Evolutionary conservation across 1,140 invertebrate genomes (phyloP).

Genomic region (Drosophila paulistorum): DNA sequence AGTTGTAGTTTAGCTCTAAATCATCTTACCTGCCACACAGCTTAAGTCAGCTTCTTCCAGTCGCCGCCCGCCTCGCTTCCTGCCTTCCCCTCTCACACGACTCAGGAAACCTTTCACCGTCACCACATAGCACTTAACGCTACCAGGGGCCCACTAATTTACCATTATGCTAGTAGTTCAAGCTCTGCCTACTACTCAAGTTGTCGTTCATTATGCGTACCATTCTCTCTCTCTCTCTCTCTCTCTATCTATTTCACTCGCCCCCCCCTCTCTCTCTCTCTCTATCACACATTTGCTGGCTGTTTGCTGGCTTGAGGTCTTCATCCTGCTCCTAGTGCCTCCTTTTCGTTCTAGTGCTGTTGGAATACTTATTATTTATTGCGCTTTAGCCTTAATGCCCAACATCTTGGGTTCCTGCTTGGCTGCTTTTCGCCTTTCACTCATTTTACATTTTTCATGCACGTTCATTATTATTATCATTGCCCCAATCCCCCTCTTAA

Average conservation of each 20-base stretch:
- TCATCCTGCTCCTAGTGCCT: background rate
- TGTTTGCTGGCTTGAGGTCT: background rate
- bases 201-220: constrained; percentile 73
- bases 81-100: background rate
- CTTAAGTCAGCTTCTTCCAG: constrained; percentile 12
- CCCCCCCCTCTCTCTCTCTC: background rate
- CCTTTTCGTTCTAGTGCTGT: constrained; percentile 2
- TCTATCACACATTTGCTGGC: background rate
- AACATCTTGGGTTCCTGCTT: constrained; percentile 39
- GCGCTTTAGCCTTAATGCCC: constrained; percentile 71
- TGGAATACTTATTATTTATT: constrained; percentile 76
- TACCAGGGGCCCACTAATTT: constrained; percentile 70
- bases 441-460: constrained; percentile 79
- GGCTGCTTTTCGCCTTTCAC: constrained; percentile 56
- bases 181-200: constrained; percentile 60
- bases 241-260: constrained; percentile 22
- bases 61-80: constrained; percentile 2
- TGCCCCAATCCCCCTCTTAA: constrained; percentile 19
- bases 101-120: constrained; percentile 10
- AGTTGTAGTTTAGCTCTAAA: constrained; percentile 11
- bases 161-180: constrained; percentile 70
- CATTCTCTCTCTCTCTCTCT: constrained; percentile 52
- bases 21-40: constrained; percentile 9
- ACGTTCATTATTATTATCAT: constrained; percentile 78
- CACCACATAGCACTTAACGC: constrained; percentile 41